Conservation (phyloP, 2,113 vertebrate species). For the Phylloscopus trochiloides region DNA sequence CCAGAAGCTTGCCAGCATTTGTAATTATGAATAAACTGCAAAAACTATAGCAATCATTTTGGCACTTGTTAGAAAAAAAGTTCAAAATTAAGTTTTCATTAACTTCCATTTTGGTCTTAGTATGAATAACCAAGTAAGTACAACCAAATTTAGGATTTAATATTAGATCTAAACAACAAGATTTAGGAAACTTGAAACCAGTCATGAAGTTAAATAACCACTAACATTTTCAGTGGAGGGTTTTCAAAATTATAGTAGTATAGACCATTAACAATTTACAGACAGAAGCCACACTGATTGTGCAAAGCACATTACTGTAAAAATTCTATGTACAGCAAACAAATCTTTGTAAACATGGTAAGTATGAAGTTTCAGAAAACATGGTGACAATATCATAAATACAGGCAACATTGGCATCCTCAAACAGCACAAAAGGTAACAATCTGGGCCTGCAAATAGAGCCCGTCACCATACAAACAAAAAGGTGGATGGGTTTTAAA, state of each 20-base stretch:
- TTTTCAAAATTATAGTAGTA: conserved; percentile 83
- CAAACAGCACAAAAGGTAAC: conserved; percentile 89
- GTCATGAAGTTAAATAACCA: conserved; percentile 87
- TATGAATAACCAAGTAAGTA: conserved; percentile 55
- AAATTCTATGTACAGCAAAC: conserved; percentile 96
- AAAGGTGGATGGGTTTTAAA: conserved; percentile 74
- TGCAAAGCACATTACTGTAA: conserved; percentile 94
- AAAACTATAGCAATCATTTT: conserved; percentile 51
- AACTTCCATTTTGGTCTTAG: conserved; percentile 55
- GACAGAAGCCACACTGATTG: conserved; percentile 89
- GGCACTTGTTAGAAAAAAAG: conserved; percentile 63
- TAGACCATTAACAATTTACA: conserved; percentile 86
- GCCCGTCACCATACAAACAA: conserved; percentile 82
- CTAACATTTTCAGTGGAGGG: conserved; percentile 84
- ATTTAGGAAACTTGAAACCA: conserved; percentile 84
- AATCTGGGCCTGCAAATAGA: conserved; percentile 81
- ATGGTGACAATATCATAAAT: conserved; percentile 87
- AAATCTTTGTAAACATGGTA: conserved; percentile 97
- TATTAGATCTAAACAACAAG: conserved; percentile 52
- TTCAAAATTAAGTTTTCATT: conserved; percentile 43
- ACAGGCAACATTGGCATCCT: conserved; percentile 93
- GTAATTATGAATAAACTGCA: conserved; percentile 47
- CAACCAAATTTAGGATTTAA: conserved; percentile 50
- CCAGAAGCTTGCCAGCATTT: conserved; percentile 56
- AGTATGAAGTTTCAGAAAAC: conserved; percentile 90